phyloP scores from a whole-genome alignment of 2,113 vertebrate species.

The Clinocottus analis region DNA sequence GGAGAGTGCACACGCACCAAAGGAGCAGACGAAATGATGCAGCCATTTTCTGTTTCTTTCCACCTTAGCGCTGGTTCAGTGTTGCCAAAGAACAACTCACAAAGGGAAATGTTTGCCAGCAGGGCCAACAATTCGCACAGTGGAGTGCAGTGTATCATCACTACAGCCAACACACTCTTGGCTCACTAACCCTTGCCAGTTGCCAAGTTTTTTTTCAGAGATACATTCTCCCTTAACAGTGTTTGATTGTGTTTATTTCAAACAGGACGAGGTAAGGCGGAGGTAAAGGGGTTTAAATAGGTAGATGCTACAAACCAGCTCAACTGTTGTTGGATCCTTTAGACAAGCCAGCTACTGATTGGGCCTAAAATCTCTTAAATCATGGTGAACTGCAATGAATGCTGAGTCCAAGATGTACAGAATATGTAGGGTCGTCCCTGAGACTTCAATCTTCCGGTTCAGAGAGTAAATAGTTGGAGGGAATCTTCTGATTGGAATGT shows the following conservation, averaged over 20 bases:
- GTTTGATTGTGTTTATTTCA: slow-evolving; percentile 8
- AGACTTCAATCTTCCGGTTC: neutral
- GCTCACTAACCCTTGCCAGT: neutral
- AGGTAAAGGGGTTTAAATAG: neutral
- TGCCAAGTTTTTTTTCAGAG: slow-evolving; percentile 29
- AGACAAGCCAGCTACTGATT: slow-evolving; percentile 23
- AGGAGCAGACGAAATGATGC: slow-evolving; percentile 2
- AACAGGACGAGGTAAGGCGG: neutral
- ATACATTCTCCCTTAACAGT: neutral
- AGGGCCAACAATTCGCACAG: slow-evolving; percentile 17
- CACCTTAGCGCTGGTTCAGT: neutral
- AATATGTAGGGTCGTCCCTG: neutral
- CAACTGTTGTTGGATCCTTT: slow-evolving; percentile 23
- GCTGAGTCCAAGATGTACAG: neutral
- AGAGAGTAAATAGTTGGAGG: slow-evolving; percentile 19
- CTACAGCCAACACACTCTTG: slow-evolving; percentile 17
- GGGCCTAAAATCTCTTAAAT: slow-evolving; percentile 16
- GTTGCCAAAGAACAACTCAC: neutral
- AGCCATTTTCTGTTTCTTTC: neutral
- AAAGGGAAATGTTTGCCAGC: slow-evolving; percentile 21
- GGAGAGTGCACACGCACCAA: neutral
- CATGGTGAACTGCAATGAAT: neutral
- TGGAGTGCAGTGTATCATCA: slow-evolving; percentile 11
- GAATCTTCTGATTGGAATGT: slow-evolving; percentile 36
- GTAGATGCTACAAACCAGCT: neutral